phyloP scores from a whole-genome alignment of 2,888 invertebrate species.

The Brenthis hecate region DNA sequence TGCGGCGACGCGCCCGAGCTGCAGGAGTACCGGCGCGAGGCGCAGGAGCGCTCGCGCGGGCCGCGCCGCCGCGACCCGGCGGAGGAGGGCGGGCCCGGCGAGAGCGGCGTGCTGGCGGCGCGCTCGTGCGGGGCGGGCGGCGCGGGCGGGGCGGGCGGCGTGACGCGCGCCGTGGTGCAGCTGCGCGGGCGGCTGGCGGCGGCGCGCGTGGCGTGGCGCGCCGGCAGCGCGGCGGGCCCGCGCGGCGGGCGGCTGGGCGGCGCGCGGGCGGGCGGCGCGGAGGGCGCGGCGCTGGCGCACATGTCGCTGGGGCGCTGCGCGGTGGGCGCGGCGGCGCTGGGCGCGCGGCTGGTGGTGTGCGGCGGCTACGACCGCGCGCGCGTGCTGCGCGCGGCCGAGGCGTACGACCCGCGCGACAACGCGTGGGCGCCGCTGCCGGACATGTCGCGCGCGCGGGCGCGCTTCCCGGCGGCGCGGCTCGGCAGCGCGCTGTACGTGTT shows the following conservation, averaged over 20 bases:
- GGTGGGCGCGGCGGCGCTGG: constrained; percentile 87
- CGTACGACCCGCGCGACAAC: constrained; percentile 87
- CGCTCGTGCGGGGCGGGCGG: constrained; percentile 43
- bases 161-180: constrained; percentile 47
- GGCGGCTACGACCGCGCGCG: constrained; percentile 93
- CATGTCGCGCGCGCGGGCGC: constrained; percentile 89
- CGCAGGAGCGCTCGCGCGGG: constrained; percentile 43
- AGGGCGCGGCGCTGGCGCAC: constrained; percentile 76
- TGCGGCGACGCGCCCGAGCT: constrained; percentile 88
- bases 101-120: constrained; percentile 74
- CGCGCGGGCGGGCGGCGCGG: constrained; percentile 77
- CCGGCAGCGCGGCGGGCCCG: constrained; percentile 82
- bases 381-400: constrained; percentile 89
- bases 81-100: constrained; percentile 82
- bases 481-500: constrained; percentile 87
- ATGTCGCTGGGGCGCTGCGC: constrained; percentile 85
- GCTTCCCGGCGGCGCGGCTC: constrained; percentile 88
- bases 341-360: constrained; percentile 88
- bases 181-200: constrained; percentile 48
- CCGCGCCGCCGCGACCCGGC: constrained; percentile 72
- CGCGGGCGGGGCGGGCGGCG: constrained; percentile 42
- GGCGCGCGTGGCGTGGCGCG: constrained; percentile 48
- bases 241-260: constrained; percentile 86
- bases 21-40: constrained; percentile 86
- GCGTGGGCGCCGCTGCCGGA: constrained; percentile 86